Base-by-base conservation (phyloP, 2,888 invertebrate genomes). In the Drosophila flavopinicola region DNA sequence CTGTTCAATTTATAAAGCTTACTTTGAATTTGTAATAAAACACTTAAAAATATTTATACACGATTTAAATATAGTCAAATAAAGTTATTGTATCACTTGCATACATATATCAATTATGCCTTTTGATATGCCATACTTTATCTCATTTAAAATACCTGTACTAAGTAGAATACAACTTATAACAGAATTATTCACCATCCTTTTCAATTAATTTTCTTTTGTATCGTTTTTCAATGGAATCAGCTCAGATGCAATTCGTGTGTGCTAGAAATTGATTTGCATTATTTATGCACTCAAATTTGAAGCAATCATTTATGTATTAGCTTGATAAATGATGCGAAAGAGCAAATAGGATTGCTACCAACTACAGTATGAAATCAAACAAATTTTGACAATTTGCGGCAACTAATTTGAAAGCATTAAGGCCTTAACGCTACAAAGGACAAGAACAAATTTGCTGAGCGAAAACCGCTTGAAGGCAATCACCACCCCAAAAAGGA, bases 291-390 rank as follows among this genome's bases (percentile, higher is more conserved):
- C 24, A 27, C 7, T 11, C 6, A 15, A 17, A 13, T 24, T 7
- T 32, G 1, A n/a, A 25, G 32, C 44, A 45, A 35, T 35, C 5
- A 25, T 10, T 13, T 30, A 3, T 23, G 17, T 6, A 11, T 51
- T 41, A 24, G 45, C 32, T n/a, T 35, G 10, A 23, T n/a, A 15
- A 10, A 15, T 17, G 15, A 32, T 11, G 6, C 23, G 5, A 1
- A 3, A 27, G 3, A n/a, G 17, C 37, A 49, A 51, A 56, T 35
- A 44, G 45, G 29, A 54, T 52, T 52, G 39, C 52, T 42, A 61
- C 66, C 53, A 61, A 47, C 59, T 47, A 45, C 2, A 3, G 15
- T n/a, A 41, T 57, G 52, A 51, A 57, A 54, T 54, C 51, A 68
- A 65, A 56, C 20, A 53, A 49, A 48, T 57, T 60, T 38, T n/a